Evolutionary conservation across 2,113 vertebrate genomes (phyloP), one percentile per base, ranked within the genome.

Genomic region (Anthoscopus minutus): DNA sequence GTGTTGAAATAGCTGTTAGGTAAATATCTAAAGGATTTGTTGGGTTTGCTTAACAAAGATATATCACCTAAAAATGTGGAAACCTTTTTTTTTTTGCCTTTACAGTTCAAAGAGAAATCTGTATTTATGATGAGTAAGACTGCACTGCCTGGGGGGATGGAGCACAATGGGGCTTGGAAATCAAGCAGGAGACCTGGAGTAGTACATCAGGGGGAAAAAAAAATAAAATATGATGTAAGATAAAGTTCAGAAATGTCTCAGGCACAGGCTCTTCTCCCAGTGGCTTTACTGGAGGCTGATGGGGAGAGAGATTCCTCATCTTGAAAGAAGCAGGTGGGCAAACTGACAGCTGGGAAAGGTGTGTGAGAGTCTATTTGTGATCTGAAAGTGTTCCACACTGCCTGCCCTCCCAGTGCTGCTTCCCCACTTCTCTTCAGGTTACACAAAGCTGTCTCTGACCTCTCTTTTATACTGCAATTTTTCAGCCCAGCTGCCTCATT

Each of bases 41-140:
- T 92, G 54, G 92, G 64, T 89, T 93, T 83, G 40, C 33, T 85
- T 94, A 87, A 95, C 84, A 94, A 96, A 93, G 78, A 89, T 58
- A 1, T 13, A 95, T 77, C 57, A 66, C 74, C 71, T 72, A 24
- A 94, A 95, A 89, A 81, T 7, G 56, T 80, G 53, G 80, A 95
- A 94, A 76, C 80, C 47, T 38, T 90, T 58, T 89, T 90, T 80
- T 88, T 89, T 90, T 80, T 87, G 72, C 83, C 71, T 71, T 92
- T 90, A 21, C 4, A 93, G 81, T 91, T 95, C 87, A 95, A 96
- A 94, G 95, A 56, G 61, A 78, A 86, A 86, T 83, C 20, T 64
- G 2, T 96, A 33, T 93, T 96, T 95, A 71, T 48, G 86, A 91
- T 87, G 72, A 96, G 74, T 72, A 72, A 91, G 42, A 30, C 44